A percentile compares a stretch with the other conserved stretches of the same genome.
Conservation (phyloP, 2,888 invertebrate genomes). For the Lasiommata megera region DNA sequence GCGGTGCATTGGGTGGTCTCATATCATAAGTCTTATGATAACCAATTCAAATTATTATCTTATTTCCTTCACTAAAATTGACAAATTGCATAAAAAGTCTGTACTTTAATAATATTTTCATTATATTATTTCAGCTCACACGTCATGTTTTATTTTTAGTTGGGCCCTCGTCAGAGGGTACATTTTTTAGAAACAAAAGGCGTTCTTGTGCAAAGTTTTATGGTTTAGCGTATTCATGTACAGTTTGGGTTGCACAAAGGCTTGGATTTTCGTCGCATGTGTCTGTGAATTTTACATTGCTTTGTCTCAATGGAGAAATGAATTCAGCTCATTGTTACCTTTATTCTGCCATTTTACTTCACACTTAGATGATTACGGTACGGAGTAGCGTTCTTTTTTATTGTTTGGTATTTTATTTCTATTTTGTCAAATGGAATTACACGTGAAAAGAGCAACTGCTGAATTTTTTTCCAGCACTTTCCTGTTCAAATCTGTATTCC, state of each 20-base stretch:
- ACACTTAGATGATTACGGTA: constrained; percentile 25
- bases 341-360: constrained; percentile 28
- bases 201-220: constrained; percentile 14
- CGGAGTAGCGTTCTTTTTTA: constrained; percentile 27
- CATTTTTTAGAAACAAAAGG: constrained; percentile 4
- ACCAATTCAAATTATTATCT: no score
- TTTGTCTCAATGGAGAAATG: constrained; percentile 20
- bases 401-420: background rate
- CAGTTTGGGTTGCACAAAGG: constrained; percentile 15
- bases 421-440: background rate
- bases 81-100: no score
- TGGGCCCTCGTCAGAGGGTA: background rate
- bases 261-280: constrained; percentile 15
- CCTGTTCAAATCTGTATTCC: no score
- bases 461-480: no score
- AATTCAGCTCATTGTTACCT: constrained; percentile 24
- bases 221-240: constrained; percentile 8
- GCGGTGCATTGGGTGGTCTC: no score
- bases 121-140: background rate
- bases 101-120: no score
- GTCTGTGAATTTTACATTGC: constrained; percentile 21
- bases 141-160: background rate
- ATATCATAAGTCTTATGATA: no score
- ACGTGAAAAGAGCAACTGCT: no score
- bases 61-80: no score